Percentiles rank a stretch among this genome's conserved stretches.
phyloP scores from a whole-genome alignment of 92 coral and sea anemone species.

The Porites divaricata region DNA sequence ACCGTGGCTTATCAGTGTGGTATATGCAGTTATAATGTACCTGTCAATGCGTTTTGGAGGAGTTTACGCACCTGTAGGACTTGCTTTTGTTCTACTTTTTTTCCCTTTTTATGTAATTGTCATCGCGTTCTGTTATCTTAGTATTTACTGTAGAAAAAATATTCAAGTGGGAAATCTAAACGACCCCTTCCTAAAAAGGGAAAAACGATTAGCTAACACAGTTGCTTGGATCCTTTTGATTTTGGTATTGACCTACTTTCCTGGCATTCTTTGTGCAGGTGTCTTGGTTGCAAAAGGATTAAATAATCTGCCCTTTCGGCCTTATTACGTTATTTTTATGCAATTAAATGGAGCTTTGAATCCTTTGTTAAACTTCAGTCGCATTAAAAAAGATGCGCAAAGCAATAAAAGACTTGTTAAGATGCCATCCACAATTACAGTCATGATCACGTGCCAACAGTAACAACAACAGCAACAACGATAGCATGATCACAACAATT shows the following conservation, averaged over 20 bases:
- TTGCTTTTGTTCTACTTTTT: background rate
- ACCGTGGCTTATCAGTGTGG: background rate
- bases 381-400: constrained; percentile 3
- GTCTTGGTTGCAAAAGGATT: background rate
- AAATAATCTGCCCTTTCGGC: background rate
- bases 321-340: background rate
- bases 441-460: background rate
- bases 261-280: background rate
- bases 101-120: too few relatives aligned
- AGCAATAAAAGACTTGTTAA: background rate
- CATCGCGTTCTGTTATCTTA: background rate
- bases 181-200: background rate
- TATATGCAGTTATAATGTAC: background rate
- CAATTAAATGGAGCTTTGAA: background rate
- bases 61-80: background rate
- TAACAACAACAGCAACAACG: background rate
- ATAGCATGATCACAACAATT: background rate
- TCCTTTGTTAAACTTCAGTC: constrained; percentile 12
- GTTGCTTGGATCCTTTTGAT: background rate
- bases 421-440: background rate
- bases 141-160: background rate
- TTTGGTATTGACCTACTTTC: background rate
- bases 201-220: background rate
- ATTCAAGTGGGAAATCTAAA: background rate
- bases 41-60: background rate